Evolutionary conservation across 2,113 vertebrate genomes (phyloP), one percentile per base, ranked within the genome.

Genomic region (Dromiciops gliroides): DNA sequence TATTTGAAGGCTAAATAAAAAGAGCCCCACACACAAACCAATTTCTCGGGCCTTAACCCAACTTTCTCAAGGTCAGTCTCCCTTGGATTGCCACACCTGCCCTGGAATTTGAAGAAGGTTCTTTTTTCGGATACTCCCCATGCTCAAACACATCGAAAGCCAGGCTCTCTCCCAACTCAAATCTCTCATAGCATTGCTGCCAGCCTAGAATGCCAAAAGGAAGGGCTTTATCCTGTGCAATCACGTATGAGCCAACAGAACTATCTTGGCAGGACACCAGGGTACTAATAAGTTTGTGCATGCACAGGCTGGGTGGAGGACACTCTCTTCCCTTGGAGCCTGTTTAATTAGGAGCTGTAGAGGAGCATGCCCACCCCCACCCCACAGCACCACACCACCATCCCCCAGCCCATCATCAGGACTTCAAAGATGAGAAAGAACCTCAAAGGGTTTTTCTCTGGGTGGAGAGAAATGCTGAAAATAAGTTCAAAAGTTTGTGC

Each of bases 391-490:
- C 19, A 2, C 19, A 44, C n/a, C 67, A n/a, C 67, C 37, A 83
- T 44, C 67, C 67, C 67, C n/a, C 67, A 44, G 26, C 67, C 67
- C 67, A 83, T 83, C 37, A 90, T 31, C 50, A 91, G 48, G 50
- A 95, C 95, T 97, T 97, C 96, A 97, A 96, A 97, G 95, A 89
- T 92, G 94, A 96, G 60, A 97, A 96, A 6, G 0, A 89, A 90
- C 19, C 8, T 1, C 14, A 7, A 7, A 22, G 51, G 26, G 50
- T 3, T 93, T 50, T 97, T 95, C 95, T 96, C 96, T 92, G 89
- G 89, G 75, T 94, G 90, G 91, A 95, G 75, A 67, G 7, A 0
- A 37, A 94, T 3, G 19, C 26, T 12, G 25, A 31, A 26, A 31
- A 67, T 26, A 51, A 50, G 89, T 48, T 91, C 31, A 0, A 90